A percentile compares a stretch with the other conserved stretches of the same genome.
Evolutionary conservation across 2,113 vertebrate species (phyloP).

Genomic region (Bambusicola thoracicus): DNA sequence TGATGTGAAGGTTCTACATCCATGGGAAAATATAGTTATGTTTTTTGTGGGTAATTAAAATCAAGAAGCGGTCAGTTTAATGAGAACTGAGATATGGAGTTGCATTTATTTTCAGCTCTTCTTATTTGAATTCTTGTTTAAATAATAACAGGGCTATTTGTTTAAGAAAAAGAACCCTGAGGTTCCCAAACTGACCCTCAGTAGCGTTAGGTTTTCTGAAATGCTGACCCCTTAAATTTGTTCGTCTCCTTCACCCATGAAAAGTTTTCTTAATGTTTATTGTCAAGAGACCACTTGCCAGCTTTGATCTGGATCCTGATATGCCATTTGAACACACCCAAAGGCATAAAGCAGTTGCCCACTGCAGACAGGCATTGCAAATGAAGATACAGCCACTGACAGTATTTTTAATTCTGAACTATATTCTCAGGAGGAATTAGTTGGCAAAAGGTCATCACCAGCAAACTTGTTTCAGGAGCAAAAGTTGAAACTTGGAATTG

Average conservation of each 20-base stretch:
- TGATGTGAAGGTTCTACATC: not conserved
- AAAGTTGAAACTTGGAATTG: not conserved
- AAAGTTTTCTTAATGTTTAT: not conserved
- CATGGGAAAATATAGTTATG: slow-evolving; percentile 3
- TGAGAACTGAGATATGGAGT: not conserved
- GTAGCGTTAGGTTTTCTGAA: not conserved
- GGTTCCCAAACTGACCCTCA: not conserved
- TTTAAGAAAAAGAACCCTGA: not conserved
- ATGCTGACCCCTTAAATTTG: not conserved
- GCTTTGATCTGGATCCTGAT: slow-evolving; percentile 41
- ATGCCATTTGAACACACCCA: slow-evolving; percentile 32
- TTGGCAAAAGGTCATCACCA: not conserved
- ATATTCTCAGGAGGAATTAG: not conserved
- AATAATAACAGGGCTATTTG: not conserved
- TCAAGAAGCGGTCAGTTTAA: slow-evolving; percentile 29
- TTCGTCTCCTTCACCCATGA: not conserved
- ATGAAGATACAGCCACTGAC: not conserved
- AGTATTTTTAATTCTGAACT: slow-evolving; percentile 7
- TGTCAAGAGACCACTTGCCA: slow-evolving; percentile 23
- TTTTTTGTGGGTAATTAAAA: slow-evolving; percentile 41
- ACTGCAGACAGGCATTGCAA: slow-evolving; percentile 6
- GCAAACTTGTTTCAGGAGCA: not conserved
- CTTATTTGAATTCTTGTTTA: not conserved
- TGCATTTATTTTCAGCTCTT: not conserved
- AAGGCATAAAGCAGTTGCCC: not conserved